These are phyloP conservation scores for Rosalia funebris DNA, from an alignment of 2,888 invertebrate genomes.

Conservation along the genomic window DNA sequence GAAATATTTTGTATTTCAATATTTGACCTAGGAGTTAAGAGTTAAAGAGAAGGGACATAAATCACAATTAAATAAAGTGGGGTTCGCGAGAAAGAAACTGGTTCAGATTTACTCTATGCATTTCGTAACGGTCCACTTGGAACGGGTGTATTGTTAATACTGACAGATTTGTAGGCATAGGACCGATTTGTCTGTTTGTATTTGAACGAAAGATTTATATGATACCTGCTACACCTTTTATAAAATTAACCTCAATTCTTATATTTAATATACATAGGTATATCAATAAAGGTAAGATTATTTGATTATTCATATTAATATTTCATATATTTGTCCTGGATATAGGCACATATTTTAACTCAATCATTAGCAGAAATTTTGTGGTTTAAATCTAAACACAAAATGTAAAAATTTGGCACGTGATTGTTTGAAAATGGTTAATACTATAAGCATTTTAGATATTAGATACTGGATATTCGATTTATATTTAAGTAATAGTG, in stretches of 20 bases:
- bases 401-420: no score
- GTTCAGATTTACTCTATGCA: slow-evolving; percentile 46
- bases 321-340: no score
- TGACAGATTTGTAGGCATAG: slow-evolving; percentile 51
- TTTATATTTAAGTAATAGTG: no score
- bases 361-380: no score
- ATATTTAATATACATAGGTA: no score
- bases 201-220: slow-evolving; percentile 38
- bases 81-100: slow-evolving; percentile 46
- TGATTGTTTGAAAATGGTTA: no score
- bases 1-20: slow-evolving; percentile 43
- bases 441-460: no score
- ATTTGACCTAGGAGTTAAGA: slow-evolving; percentile 43
- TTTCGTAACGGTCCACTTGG: slow-evolving; percentile 50
- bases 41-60: slow-evolving; percentile 46
- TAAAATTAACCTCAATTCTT: slow-evolving; percentile 16
- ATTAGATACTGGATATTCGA: no score
- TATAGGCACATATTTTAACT: no score
- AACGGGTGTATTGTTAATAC: slow-evolving; percentile 46
- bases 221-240: slow-evolving; percentile 28
- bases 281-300: no score
- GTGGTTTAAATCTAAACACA: no score
- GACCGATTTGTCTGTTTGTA: slow-evolving; percentile 48
- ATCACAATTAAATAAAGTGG: slow-evolving; percentile 54
- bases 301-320: no score